Evolutionary conservation across 2,888 invertebrate genomes (phyloP), one percentile per base, ranked within the genome.

Genomic region (Idaea aversata): DNA sequence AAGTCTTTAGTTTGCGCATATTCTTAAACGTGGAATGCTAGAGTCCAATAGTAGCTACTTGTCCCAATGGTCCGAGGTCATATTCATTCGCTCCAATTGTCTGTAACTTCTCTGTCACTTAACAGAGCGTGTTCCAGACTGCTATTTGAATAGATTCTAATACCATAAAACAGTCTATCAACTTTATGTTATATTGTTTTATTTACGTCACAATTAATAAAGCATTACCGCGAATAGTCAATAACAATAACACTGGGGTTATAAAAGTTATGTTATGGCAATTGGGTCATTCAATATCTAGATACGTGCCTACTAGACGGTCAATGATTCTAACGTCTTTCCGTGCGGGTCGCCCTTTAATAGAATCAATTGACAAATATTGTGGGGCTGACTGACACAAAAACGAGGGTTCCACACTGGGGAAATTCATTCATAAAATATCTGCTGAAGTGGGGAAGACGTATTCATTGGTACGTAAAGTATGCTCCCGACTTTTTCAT

Each of bases 81-180:
- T 82, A 87, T 88, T 81, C 85, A 90, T 90, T 88, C 87, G 74
- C 78, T 78, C 74, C 89, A 90, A 90, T 90, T 90, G 86, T 81
- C 75, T 74, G 76, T 74, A 61, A 47, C 63, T 64, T 68, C 57
- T 36, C 67, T 65, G 59, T 66, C 65, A 68, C 63, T 66, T 64
- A 15, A 59, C 63, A 57, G 25, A 25, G 61, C 25, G 38, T 16
- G 57, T 63, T 71, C 69, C 58, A 72, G 73, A 76, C 72, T 71
- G 62, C 70, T 76, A 69, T 64, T 69, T 65, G 65, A 65, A 58
- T 63, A 66, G 47, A 13, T 47, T 47, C 7, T 47, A 36, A 68
- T 69, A 63, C 61, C 62, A 64, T 57, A 47, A 47, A 47, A 47
- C 47, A 13, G 47, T 47, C 47, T 47, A 47, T 7, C 47, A 10